These are phyloP conservation scores for Listronotus oregonensis DNA, from an alignment of 1,140 invertebrate species.

Conservation along the genomic window DNA sequence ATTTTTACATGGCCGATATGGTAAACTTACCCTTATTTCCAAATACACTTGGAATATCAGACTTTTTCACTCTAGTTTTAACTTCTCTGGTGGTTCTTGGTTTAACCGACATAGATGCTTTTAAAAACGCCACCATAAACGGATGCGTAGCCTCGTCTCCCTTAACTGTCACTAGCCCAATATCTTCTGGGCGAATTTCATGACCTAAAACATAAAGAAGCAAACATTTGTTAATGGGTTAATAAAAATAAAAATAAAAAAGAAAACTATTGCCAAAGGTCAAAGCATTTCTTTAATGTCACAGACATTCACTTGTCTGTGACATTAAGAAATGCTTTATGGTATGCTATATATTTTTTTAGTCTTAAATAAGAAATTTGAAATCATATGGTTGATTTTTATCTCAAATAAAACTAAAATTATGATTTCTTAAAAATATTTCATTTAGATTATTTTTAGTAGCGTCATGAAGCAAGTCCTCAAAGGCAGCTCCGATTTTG, in stretches of 20 bases:
- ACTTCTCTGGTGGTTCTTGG: constrained; percentile 57
- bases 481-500: too few relatives aligned
- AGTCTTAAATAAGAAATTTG: too few relatives aligned
- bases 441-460: too few relatives aligned
- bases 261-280: background rate
- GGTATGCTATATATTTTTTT: too few relatives aligned
- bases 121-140: constrained; percentile 87
- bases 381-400: too few relatives aligned
- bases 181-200: constrained; percentile 80
- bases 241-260: background rate
- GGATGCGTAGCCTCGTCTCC: constrained; percentile 83
- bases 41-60: constrained; percentile 56
- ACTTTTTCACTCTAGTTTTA: constrained; percentile 58
- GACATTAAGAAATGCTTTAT: too few relatives aligned
- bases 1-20: too few relatives aligned
- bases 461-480: too few relatives aligned
- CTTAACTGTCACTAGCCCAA: constrained; percentile 77
- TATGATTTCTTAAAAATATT: too few relatives aligned
- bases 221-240: background rate
- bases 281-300: too few relatives aligned
- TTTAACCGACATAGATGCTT: constrained; percentile 63
- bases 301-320: too few relatives aligned
- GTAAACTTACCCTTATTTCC: background rate
- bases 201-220: constrained; percentile 62
- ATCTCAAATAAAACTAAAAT: too few relatives aligned